phyloP scores from a whole-genome alignment of 2,113 vertebrate genomes.

The Mixornis gularis region DNA sequence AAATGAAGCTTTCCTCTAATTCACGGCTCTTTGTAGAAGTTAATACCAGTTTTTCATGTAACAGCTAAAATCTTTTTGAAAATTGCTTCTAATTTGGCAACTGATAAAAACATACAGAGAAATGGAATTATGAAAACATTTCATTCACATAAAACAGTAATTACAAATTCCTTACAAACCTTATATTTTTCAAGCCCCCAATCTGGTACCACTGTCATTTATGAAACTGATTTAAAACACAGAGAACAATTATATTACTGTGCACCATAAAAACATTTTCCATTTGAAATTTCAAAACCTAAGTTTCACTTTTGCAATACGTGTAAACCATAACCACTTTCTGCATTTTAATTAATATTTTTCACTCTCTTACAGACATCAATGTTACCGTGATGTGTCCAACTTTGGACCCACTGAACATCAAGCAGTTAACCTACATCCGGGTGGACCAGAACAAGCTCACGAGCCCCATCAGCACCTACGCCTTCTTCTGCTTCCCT shows the following conservation, averaged over 20 bases:
- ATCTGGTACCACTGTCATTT: not conserved
- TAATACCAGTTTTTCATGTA: not conserved
- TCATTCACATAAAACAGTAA: not conserved
- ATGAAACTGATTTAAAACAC: not conserved
- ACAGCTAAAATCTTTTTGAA: not conserved
- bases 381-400: slow-evolving; percentile 81
- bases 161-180: not conserved
- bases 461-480: slow-evolving; percentile 68
- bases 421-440: slow-evolving; percentile 77
- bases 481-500: slow-evolving; percentile 77
- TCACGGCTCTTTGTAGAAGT: not conserved
- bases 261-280: not conserved
- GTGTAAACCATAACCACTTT: not conserved
- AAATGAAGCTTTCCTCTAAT: not conserved
- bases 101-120: not conserved
- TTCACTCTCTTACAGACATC: slow-evolving; percentile 67
- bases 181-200: not conserved
- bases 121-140: not conserved
- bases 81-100: not conserved
- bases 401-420: slow-evolving; percentile 54
- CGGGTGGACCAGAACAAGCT: slow-evolving; percentile 80
- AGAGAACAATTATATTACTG: not conserved
- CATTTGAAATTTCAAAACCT: not conserved
- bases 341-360: not conserved
- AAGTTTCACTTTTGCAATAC: not conserved